A percentile compares a stretch with the other conserved stretches of the same genome.
Conservation (phyloP, 2,113 vertebrate species). For the Gambusia holbrooki region DNA sequence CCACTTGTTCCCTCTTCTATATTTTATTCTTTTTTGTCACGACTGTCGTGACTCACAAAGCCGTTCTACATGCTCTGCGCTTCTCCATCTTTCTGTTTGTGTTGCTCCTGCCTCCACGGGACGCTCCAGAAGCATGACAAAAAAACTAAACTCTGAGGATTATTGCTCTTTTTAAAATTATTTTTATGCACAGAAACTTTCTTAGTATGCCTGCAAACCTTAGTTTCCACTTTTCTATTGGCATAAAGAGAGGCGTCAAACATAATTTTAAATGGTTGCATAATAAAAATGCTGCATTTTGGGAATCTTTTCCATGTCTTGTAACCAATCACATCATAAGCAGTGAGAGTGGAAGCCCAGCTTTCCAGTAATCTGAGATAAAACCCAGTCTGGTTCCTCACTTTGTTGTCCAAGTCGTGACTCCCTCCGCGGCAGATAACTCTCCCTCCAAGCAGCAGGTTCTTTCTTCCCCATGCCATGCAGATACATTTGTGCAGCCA, state of each 20-base stretch:
- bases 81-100: slow-evolving; percentile 12
- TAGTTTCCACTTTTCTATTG: too few relatives aligned
- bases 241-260: background rate
- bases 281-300: background rate
- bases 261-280: background rate
- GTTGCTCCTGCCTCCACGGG: slow-evolving; percentile 1
- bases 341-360: background rate
- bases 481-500: slow-evolving; percentile 24
- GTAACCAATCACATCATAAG: background rate
- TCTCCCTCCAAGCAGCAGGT: background rate
- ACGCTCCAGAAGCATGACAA: background rate
- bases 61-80: background rate
- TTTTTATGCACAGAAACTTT: background rate
- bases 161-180: background rate
- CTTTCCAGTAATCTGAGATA: slow-evolving; percentile 16
- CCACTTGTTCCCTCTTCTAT: background rate
- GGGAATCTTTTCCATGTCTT: background rate
- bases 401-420: slow-evolving; percentile 42
- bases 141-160: slow-evolving; percentile 3
- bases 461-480: slow-evolving; percentile 30
- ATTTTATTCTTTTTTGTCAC: background rate
- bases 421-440: slow-evolving; percentile 21
- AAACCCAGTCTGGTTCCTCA: slow-evolving; percentile 10
- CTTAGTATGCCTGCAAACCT: background rate
- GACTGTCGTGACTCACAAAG: slow-evolving; percentile 18